Base-by-base conservation (phyloP, 2,797 vertebrate genomes). In the Lepilemur septentrionalis region DNA sequence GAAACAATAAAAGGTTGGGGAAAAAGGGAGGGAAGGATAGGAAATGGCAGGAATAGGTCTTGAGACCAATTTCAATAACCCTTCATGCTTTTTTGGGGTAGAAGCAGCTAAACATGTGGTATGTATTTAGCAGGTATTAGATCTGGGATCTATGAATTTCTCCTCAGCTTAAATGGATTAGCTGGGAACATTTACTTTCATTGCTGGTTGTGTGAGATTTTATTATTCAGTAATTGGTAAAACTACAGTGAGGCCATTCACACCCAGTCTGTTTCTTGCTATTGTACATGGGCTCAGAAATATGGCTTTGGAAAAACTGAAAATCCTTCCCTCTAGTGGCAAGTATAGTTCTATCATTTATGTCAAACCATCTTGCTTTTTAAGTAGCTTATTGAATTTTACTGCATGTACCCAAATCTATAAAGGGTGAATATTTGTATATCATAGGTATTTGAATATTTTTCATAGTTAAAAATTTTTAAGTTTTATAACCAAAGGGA, bases 151-250 rank as follows among this genome's bases (percentile, higher is more conserved):
- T 17, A 7, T 89, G 75, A 28, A 80, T 95, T 89, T 84, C 86
- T 96, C 10, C 57, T 94, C 75, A 55, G 25, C 30, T 87, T 94
- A 75, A 91, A n/a, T 86, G 35, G 61, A 41, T 94, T 94, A 85
- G 12, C 85, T 93, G 48, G 50, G n/a, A 73, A 61, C 50, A 38
- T 85, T 91, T 67, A 50, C 35, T 63, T 84, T 69, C 67, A 43
- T 55, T 80, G 59, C 73, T 81, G 75, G 13, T 90, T 46, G 17
- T 76, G 38, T 89, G 70, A 93, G 73, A 75, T 69, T 84, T 76
- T 94, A 55, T 84, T 81, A 52, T 48, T 96, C 41, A 81, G 1
- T 80, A 43, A 67, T 75, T 91, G 55, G 11, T 94, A 69, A 83
- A 91, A 85, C n/a, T 76, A n/a, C 20, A 75, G 30, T 9, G 32